Evolutionary conservation across 2,797 vertebrate species (phyloP).

Genomic region (Lepus townsendii): DNA sequence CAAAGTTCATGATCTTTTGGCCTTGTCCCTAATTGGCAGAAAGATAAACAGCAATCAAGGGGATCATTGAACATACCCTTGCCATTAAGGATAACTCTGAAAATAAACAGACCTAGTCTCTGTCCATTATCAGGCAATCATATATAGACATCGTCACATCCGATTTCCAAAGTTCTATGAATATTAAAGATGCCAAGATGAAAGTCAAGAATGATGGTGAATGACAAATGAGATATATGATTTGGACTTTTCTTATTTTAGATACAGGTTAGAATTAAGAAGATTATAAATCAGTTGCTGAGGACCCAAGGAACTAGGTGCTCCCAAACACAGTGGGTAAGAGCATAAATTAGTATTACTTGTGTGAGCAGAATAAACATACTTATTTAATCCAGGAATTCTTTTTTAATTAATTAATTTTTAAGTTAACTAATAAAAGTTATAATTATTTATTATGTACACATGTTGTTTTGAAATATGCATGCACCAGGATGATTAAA

Average conservation of each 20-base stretch:
- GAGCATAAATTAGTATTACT: neutral
- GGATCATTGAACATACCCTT: neutral
- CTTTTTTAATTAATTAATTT: neutral
- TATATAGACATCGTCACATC: neutral
- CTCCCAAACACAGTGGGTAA: neutral
- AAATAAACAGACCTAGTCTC: neutral
- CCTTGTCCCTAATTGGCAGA: constrained; percentile 1
- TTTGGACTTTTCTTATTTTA: constrained; percentile 37
- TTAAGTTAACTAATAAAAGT: neutral
- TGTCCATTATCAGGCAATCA: neutral
- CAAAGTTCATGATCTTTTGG: neutral
- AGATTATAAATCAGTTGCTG: neutral
- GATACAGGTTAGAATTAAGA: neutral
- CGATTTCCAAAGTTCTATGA: constrained; percentile 23
- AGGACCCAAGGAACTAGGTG: neutral
- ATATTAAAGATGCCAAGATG: constrained; percentile 12
- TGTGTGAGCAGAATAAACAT: neutral
- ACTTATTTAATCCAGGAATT: neutral
- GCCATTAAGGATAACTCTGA: neutral
- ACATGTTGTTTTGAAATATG: neutral
- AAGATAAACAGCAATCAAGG: constrained; percentile 3
- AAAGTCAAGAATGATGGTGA: constrained; percentile 26
- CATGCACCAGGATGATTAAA: neutral
- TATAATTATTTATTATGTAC: neutral
- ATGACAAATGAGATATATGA: neutral